Conservation (phyloP, 2,888 invertebrate species). For the Apeira syringaria region DNA sequence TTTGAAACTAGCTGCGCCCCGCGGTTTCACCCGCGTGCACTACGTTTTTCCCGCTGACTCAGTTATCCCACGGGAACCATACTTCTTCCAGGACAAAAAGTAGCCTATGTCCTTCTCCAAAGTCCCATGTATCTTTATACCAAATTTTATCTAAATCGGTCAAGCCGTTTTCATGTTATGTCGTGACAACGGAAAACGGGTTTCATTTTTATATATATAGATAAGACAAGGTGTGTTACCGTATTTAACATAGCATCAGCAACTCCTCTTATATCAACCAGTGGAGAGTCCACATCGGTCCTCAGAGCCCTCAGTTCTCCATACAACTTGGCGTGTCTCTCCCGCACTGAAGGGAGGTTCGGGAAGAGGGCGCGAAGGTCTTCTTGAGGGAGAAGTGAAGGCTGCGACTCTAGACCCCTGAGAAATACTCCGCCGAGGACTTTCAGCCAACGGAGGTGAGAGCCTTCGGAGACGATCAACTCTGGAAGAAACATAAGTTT, state of each 20-base stretch:
- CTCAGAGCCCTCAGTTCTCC: conserved; percentile 54
- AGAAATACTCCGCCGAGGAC: conserved; percentile 93
- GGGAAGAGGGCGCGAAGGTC: conserved; percentile 92
- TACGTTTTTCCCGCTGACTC: too few relatives aligned
- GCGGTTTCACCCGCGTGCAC: too few relatives aligned
- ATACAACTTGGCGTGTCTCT: conserved; percentile 63
- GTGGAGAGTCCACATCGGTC: conserved; percentile 39
- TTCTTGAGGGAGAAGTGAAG: conserved; percentile 87
- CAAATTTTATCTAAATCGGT: too few relatives aligned
- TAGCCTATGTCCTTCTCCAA: too few relatives aligned
- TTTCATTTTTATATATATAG: too few relatives aligned
- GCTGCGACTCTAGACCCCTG: conserved; percentile 86
- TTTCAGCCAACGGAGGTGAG: conserved; percentile 94
- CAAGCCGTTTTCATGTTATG: too few relatives aligned
- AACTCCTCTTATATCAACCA: conserved; percentile 59
- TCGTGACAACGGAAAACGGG: too few relatives aligned
- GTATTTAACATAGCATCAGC: conserved; percentile 70
- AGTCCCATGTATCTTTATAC: too few relatives aligned
- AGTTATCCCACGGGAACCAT: too few relatives aligned
- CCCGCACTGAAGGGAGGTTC: conserved; percentile 91
- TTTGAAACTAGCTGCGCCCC: too few relatives aligned
- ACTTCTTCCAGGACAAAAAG: too few relatives aligned
- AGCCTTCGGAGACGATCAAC: conserved; percentile 92
- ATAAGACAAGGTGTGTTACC: too few relatives aligned
- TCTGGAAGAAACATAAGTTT: conserved; percentile 82